Evolutionary conservation across 1,140 invertebrate genomes (phyloP), one percentile per base, ranked within the genome.

Genomic region (Hestina assimilis): DNA sequence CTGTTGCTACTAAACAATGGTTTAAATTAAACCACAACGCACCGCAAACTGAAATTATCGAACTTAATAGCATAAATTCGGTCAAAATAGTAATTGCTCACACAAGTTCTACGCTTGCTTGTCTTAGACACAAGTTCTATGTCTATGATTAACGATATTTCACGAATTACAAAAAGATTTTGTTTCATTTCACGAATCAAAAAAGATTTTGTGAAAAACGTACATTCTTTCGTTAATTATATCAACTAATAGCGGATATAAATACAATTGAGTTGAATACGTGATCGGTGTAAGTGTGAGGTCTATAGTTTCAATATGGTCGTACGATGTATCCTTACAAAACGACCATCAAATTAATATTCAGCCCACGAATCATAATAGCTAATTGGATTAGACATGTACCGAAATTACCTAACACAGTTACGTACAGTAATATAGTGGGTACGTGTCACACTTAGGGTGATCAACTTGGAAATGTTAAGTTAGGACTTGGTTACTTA

Each of bases 351-450:
- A 69, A 77, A 86, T 87, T 87, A 82, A 84, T 87, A 87, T 87
- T 84, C 84, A 65, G 71, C 54, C 62, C 84, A 84, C 82, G 84
- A 72, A 85, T 81, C 84, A 83, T 87, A 87, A 87, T 87, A 84
- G 82, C 79, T 87, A 85, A 87, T 87, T 87, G 84, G 82, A 87
- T 87, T 85, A 83, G 73, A 76, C 78, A 84, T 87, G 83, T 87
- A 84, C 71, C 73, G 74, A 86, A 83, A 87, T 87, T 83, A 86
- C 73, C 74, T 80, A 84, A 83, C 76, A 66, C 52, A 69, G 78
- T 81, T 84, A 83, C 75, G 70, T 61, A 82, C 72, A 79, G 77
- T 79, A 70, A 66, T 70, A 54, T 51, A 74, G 67, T 58, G 63
- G 67, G 71, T 75, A 83, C 81, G 78, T 81, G 79, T 72, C 63